A percentile compares a stretch with the other conserved stretches of the same genome.
Evolutionary conservation across 2,797 vertebrate genomes (phyloP).

Genomic region (Echeneis naucrates): DNA sequence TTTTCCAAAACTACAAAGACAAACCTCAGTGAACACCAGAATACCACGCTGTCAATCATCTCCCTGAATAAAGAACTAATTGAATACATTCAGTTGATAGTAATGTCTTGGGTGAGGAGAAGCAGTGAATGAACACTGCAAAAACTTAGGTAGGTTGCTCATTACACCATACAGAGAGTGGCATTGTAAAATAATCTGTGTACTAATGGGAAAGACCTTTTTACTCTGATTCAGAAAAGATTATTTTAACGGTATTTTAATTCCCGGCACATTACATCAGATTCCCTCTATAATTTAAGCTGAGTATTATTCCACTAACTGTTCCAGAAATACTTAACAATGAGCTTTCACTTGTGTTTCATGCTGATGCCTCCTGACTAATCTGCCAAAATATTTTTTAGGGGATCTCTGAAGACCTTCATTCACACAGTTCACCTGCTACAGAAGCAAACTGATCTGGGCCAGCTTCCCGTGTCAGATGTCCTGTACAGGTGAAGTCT

Average conservation of each 20-base stretch:
- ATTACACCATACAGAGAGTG: slow-evolving; percentile 24
- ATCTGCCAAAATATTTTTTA: slow-evolving; percentile 69
- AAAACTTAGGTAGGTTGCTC: slow-evolving; percentile 35
- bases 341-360: slow-evolving; percentile 36
- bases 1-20: slow-evolving; percentile 4
- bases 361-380: slow-evolving; percentile 56
- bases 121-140: slow-evolving; percentile 33
- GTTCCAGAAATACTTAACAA: slow-evolving; percentile 19
- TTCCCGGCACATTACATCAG: slow-evolving; percentile 28
- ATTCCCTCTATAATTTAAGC: slow-evolving; percentile 23
- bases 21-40: slow-evolving; percentile 4
- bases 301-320: slow-evolving; percentile 24
- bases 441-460: slow-evolving; percentile 96
- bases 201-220: slow-evolving; percentile 23
- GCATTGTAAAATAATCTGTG: slow-evolving; percentile 18
- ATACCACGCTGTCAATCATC: background rate
- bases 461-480: slow-evolving; percentile 95
- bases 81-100: slow-evolving; percentile 25
- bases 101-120: slow-evolving; percentile 15
- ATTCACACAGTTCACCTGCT: slow-evolving; percentile 98
- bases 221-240: slow-evolving; percentile 17
- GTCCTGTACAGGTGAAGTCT: slow-evolving; percentile 93
- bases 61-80: slow-evolving; percentile 15
- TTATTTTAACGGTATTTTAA: slow-evolving; percentile 18
- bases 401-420: slow-evolving; percentile 99